phyloP scores from a whole-genome alignment of 92 coral and sea anemone genomes.

The Chrysogorgia sp. region DNA sequence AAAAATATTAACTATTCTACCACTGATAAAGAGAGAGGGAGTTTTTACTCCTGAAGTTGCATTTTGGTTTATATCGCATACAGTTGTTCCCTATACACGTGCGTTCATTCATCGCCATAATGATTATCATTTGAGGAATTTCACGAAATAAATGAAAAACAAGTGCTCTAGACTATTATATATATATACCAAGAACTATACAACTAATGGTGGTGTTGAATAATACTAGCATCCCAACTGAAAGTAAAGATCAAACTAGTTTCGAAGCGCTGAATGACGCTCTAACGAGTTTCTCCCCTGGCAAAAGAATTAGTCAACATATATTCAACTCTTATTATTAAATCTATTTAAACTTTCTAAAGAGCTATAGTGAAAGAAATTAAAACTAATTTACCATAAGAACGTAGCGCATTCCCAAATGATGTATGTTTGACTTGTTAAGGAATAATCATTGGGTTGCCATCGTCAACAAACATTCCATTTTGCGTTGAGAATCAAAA shows the following conservation, averaged over 20 bases:
- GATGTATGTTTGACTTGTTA: slow-evolving; percentile 20
- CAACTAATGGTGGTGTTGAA: too few species aligned
- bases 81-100: not conserved
- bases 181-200: too few species aligned
- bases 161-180: too few species aligned
- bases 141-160: too few species aligned
- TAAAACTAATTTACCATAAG: slow-evolving; percentile 39
- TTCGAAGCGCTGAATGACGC: not conserved
- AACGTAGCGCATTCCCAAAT: slow-evolving; percentile 46
- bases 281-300: too few species aligned
- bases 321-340: too few species aligned
- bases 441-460: slow-evolving; percentile 11
- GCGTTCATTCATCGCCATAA: not conserved
- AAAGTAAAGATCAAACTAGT: not conserved
- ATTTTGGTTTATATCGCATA: not conserved
- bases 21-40: not conserved
- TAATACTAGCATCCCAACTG: not conserved
- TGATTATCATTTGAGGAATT: too few species aligned
- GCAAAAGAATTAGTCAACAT: too few species aligned
- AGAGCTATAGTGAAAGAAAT: not conserved
- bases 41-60: not conserved
- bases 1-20: not conserved
- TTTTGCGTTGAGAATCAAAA: not conserved
- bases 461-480: slow-evolving; percentile 29
- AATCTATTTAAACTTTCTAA: not conserved